Percentiles rank a stretch among this genome's conserved stretches.
These are phyloP conservation scores for Amblyopsis rosae DNA, from an alignment of 2,113 vertebrate species.

Conservation along the genomic window DNA sequence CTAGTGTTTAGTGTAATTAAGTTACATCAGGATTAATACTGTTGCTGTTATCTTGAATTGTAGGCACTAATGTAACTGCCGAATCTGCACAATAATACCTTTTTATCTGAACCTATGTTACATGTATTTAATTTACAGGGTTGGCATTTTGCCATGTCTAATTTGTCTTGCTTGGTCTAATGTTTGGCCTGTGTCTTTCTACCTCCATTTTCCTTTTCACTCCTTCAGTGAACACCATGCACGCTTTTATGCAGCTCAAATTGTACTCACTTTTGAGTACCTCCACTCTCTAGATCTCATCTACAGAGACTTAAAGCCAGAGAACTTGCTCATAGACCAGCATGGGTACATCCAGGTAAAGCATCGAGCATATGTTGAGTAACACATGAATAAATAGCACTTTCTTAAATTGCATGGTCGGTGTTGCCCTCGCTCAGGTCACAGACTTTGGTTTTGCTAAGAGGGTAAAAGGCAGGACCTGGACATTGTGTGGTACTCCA, in stretches of 20 bases:
- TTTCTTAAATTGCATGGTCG: neutral
- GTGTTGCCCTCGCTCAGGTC: slow-evolving; percentile 76
- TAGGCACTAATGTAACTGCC: no score
- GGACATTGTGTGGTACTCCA: slow-evolving; percentile 98
- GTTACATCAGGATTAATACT: no score
- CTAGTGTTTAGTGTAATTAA: no score
- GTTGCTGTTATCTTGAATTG: no score
- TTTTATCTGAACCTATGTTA: no score
- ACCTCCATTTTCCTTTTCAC: slow-evolving; percentile 27
- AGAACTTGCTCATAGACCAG: slow-evolving; percentile 99
- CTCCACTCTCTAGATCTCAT: slow-evolving; percentile 99
- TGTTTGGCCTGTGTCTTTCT: slow-evolving; percentile 1
- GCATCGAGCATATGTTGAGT: neutral
- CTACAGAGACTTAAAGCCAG: slow-evolving; percentile 99
- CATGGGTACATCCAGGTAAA: slow-evolving; percentile 99
- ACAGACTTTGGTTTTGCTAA: slow-evolving; percentile 99
- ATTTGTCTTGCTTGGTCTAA: neutral
- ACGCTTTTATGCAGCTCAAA: slow-evolving; percentile 99
- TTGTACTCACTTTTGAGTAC: slow-evolving; percentile 99
- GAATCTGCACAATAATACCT: no score
- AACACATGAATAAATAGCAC: neutral
- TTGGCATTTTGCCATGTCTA: no score
- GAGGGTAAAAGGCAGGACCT: slow-evolving; percentile 98
- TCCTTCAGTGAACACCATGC: slow-evolving; percentile 91
- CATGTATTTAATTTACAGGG: no score